Percentiles rank a stretch among this genome's conserved stretches.
These are phyloP conservation scores for Podocnemis expansa DNA, from an alignment of 2,113 vertebrate species.

Conservation along the genomic window DNA sequence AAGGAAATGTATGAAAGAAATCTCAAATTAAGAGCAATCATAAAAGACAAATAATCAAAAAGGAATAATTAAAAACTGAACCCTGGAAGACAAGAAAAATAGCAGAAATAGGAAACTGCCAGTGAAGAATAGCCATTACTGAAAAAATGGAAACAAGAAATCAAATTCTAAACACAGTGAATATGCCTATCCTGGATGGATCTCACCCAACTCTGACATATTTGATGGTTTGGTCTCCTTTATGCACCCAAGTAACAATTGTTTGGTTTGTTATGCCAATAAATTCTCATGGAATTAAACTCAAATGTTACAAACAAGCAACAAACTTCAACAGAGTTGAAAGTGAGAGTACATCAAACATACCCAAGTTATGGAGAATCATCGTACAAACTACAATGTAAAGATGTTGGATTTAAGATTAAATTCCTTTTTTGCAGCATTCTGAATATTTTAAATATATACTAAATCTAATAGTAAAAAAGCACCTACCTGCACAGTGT, in stretches of 20 bases:
- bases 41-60: neutral
- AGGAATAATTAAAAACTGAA: neutral
- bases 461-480: conserved; percentile 9
- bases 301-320: neutral
- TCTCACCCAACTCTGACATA: neutral
- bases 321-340: neutral
- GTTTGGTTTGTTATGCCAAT: neutral
- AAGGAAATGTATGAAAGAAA: neutral
- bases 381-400: neutral
- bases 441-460: neutral
- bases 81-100: neutral
- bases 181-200: neutral
- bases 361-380: neutral
- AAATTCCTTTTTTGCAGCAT: neutral
- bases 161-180: neutral
- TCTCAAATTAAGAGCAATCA: neutral
- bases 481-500: neutral
- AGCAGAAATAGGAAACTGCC: neutral
- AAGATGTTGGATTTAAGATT: neutral
- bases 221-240: neutral
- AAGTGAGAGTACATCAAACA: neutral
- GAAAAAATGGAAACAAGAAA: neutral
- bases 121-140: neutral
- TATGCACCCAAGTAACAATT: neutral
- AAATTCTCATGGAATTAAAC: neutral